Evolutionary conservation across 2,888 invertebrate genomes (phyloP).

Genomic region (Leucozona laternaria): DNA sequence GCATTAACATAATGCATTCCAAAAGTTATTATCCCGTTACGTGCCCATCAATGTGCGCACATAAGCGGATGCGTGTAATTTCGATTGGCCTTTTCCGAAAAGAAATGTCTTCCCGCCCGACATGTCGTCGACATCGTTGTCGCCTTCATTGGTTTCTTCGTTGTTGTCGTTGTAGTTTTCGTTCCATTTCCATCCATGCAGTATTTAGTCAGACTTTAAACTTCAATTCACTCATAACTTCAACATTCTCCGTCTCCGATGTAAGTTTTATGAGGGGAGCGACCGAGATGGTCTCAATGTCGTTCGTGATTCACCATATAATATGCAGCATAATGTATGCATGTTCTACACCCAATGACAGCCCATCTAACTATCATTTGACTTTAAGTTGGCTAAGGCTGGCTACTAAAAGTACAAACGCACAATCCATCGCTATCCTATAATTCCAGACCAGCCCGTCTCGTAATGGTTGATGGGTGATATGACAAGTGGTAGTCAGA

Average conservation of each 20-base stretch:
- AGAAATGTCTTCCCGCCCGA: constrained; percentile 46
- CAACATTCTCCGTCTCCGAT: neutral
- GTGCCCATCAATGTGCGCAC: constrained; percentile 38
- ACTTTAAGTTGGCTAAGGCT: constrained; percentile 30
- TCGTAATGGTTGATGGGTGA: constrained; percentile 54
- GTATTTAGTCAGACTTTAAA: constrained; percentile 17
- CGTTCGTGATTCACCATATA: constrained; percentile 53
- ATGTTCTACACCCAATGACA: constrained; percentile 26
- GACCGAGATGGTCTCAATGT: constrained; percentile 54
- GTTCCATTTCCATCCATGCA: neutral
- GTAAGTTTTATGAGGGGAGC: neutral
- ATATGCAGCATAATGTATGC: constrained; percentile 44
- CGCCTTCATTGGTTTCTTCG: neutral
- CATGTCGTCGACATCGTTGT: constrained; percentile 38
- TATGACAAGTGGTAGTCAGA: constrained; percentile 60
- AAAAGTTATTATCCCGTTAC: constrained; percentile 44
- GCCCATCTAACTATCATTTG: constrained; percentile 33
- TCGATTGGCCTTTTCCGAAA: constrained; percentile 49
- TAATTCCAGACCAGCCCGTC: constrained; percentile 34
- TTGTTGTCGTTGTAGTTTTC: neutral
- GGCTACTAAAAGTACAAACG: constrained; percentile 32
- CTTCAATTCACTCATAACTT: constrained; percentile 34
- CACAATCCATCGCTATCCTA: constrained; percentile 33
- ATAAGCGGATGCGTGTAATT: constrained; percentile 55
- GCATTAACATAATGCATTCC: constrained; percentile 49